These are phyloP conservation scores for Hylaea fasciaria DNA, from an alignment of 2,888 invertebrate genomes.

Conservation along the genomic window DNA sequence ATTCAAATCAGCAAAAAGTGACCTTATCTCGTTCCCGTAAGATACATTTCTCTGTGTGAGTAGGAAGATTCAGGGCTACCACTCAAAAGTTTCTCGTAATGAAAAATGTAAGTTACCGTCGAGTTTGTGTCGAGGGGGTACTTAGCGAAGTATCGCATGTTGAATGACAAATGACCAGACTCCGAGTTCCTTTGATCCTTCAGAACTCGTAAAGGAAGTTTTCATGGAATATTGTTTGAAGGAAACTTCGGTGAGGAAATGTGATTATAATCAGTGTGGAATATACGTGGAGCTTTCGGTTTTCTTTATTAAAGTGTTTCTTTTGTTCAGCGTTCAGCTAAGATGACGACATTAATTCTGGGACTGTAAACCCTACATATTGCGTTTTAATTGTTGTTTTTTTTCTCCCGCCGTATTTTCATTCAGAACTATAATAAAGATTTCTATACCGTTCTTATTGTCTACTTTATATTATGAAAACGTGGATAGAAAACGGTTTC, in stretches of 20 bases:
- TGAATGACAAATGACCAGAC: conserved; percentile 73
- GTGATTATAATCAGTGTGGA: conserved; percentile 17
- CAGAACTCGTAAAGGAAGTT: conserved; percentile 26
- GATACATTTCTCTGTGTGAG: conserved; percentile 21
- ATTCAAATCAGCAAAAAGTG: conserved; percentile 9
- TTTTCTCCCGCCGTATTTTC: too few relatives aligned
- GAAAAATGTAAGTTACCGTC: conserved; percentile 72
- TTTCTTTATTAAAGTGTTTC: too few relatives aligned
- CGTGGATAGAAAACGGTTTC: too few relatives aligned
- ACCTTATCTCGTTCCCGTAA: conserved; percentile 19
- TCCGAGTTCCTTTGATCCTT: conserved; percentile 62
- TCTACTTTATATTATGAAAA: too few relatives aligned
- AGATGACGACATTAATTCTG: too few relatives aligned
- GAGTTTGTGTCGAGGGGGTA: conserved; percentile 59
- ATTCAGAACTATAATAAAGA: too few relatives aligned
- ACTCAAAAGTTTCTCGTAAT: conserved; percentile 62
- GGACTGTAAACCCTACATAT: too few relatives aligned
- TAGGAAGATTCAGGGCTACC: conserved; percentile 35
- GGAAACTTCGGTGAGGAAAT: conserved; percentile 34
- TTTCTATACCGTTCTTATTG: too few relatives aligned
- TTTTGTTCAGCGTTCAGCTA: too few relatives aligned
- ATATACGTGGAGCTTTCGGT: background rate
- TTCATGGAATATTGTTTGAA: conserved; percentile 28
- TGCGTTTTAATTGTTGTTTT: too few relatives aligned
- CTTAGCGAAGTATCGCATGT: conserved; percentile 72